Conservation (phyloP, 2,797 vertebrate species). For the Alauda arvensis region DNA sequence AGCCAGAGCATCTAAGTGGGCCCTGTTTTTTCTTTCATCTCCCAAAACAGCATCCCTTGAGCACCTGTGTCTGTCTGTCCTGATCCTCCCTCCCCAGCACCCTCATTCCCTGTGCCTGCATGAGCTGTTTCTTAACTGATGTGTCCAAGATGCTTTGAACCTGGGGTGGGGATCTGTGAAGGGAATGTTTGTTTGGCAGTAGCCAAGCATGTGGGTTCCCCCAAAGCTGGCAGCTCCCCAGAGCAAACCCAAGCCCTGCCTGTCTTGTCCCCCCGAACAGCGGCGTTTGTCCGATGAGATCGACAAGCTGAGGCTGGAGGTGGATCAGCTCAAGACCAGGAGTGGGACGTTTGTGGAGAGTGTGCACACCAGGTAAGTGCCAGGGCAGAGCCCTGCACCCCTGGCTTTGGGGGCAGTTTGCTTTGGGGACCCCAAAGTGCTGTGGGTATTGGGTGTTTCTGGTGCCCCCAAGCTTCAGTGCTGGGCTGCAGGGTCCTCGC, state of each 20-base stretch:
- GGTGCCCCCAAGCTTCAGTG: not conserved
- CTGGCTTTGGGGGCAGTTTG: rapidly evolving
- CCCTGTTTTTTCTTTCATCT: not conserved
- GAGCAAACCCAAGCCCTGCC: not conserved
- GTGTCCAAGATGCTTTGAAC: not conserved
- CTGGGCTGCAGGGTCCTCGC: not conserved
- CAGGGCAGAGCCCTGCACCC: not conserved
- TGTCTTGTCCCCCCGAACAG: constrained; percentile 61
- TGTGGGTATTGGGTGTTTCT: not conserved
- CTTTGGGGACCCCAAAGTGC: not conserved
- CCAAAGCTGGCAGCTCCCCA: not conserved
- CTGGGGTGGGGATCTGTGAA: not conserved
- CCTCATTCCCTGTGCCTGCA: not conserved
- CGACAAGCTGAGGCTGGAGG: constrained; percentile 90
- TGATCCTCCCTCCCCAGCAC: not conserved
- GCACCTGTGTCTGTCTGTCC: not conserved
- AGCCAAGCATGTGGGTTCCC: not conserved
- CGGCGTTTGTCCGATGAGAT: constrained; percentile 92
- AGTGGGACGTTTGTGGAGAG: constrained; percentile 87
- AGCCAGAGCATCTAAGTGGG: not conserved
- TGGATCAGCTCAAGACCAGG: constrained; percentile 91
- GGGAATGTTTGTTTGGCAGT: not conserved
- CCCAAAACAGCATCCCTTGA: not conserved
- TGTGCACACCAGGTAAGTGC: constrained; percentile 81
- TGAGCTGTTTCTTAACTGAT: not conserved